Base-by-base conservation (phyloP, 1,140 invertebrate species). In the Grapholita molesta region DNA sequence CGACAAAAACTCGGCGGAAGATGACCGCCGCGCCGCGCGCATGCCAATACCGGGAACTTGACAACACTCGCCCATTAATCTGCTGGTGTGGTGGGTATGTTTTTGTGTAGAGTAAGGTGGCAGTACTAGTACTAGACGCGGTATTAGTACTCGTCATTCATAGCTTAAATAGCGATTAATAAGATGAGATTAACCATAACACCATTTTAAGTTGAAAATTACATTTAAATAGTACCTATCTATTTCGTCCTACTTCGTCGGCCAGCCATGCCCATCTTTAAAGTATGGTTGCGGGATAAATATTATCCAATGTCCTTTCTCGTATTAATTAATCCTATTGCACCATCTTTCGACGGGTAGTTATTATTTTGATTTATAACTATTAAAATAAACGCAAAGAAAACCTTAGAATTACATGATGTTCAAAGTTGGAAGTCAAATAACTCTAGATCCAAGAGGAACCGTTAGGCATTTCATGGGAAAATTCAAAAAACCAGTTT, bases 391-490 rank as follows among this genome's bases (percentile, higher is more conserved):
- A 32, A 32, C 32, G 32, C 12, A 9, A 35, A 9, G 12, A 35
- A 12, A n/a, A 38, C 3, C n/a, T 11, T 15, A 38, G 15, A n/a
- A 38, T 30, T 7, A 38, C 4, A 33, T 7, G 1, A 33, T 5
- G 6, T n/a, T 38, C 15, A 1, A 38, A 38, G 15, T 38, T 1
- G 9, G 2, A 21, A 48, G 18, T 21, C 42, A 61, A 61, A 61
- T 30, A 61, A 61, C 55, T 30, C 55, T 28, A 28, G 25, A 8
- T 61, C 55, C 55, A 28, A 15, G 55, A 61, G 24, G 55, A 61
- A 61, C 55, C 55, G 55, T 61, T 61, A 61, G 55, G 55, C 55
- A 25, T 61, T 57, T 28, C 24, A 61, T 61, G 55, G 55, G 55
- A 61, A 61, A 61, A 32, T 15, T 61, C 24, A 28, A 28, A 15